Percentiles rank a stretch among this genome's conserved stretches.
Evolutionary conservation across 2,797 vertebrate species (phyloP).

Genomic region (Leptodactylus fallax): DNA sequence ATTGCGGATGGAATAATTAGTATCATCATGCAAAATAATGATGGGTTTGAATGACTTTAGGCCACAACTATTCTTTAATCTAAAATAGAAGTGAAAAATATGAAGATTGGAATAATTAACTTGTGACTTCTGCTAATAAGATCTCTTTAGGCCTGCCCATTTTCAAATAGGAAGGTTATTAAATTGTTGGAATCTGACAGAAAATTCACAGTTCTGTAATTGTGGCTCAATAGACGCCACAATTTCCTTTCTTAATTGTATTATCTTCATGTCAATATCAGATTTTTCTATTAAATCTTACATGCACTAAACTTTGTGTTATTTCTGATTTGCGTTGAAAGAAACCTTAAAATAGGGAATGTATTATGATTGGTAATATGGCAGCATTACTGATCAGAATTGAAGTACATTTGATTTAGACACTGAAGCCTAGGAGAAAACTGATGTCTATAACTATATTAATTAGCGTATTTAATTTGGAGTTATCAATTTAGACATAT

Average conservation of each 20-base stretch:
- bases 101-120: slow-evolving; percentile 34
- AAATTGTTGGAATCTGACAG: not conserved
- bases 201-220: not conserved
- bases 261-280: not conserved
- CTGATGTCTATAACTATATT: too few species aligned
- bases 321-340: not conserved
- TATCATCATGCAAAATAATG: slow-evolving; percentile 17
- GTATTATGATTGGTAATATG: not conserved
- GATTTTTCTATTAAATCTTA: not conserved
- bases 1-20: not conserved
- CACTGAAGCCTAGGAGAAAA: not conserved
- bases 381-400: not conserved
- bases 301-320: not conserved
- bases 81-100: slow-evolving; percentile 33
- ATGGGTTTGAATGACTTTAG: slow-evolving; percentile 20
- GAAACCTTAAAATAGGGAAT: not conserved
- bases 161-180: slow-evolving; percentile 16
- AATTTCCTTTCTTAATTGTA: not conserved
- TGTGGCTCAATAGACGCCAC: not conserved
- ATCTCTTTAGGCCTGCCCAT: not conserved
- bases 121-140: slow-evolving; percentile 15
- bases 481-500: too few species aligned
- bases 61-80: slow-evolving; percentile 18
- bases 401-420: not conserved
- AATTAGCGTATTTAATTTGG: too few species aligned